These are phyloP conservation scores for Chunga burmeisteri DNA, from an alignment of 2,113 vertebrate species.

Conservation along the genomic window DNA sequence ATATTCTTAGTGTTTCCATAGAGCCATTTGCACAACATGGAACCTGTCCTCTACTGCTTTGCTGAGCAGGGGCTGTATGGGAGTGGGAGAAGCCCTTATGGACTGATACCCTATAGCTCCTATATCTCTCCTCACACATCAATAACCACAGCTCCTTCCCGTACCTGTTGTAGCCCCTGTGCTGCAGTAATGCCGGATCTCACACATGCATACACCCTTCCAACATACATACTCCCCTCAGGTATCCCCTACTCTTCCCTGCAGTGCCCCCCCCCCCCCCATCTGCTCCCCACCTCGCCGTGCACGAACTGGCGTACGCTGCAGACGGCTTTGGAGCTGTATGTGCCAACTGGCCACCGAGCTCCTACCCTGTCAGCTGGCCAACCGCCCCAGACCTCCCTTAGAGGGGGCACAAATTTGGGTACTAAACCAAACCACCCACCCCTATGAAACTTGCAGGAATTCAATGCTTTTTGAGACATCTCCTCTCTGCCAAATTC, in stretches of 20 bases:
- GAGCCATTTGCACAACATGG: not conserved
- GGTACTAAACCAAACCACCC: not conserved
- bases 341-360: not conserved
- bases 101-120: not conserved
- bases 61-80: not conserved
- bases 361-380: not conserved
- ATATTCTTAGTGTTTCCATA: not conserved
- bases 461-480: not conserved
- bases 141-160: not conserved
- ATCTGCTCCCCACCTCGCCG: not conserved
- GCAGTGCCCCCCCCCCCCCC: not conserved
- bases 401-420: not conserved
- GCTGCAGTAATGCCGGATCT: not conserved
- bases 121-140: not conserved
- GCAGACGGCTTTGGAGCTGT: not conserved
- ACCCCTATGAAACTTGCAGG: not conserved
- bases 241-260: not conserved
- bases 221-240: not conserved
- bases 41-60: not conserved
- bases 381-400: fast-evolving
- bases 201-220: not conserved
- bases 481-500: not conserved
- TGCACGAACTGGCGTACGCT: fast-evolving
- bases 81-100: fast-evolving
- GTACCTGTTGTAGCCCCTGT: fast-evolving